Evolutionary conservation across 2,797 vertebrate genomes (phyloP).

Genomic region (Diglossa cyanea): DNA sequence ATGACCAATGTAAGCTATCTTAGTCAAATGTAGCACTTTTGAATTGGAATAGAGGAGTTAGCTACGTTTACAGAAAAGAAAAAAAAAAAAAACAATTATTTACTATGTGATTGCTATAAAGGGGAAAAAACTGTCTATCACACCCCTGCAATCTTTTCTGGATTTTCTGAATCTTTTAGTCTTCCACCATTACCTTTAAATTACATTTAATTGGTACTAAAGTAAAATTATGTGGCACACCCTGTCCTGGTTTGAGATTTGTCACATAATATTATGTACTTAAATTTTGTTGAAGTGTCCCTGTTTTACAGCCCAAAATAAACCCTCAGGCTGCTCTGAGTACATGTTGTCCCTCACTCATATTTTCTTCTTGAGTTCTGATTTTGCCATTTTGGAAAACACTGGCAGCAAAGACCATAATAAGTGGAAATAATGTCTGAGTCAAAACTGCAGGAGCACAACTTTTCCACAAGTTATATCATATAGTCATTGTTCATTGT

Average conservation of each 20-base stretch:
- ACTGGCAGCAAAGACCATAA: not conserved
- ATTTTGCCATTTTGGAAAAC: conserved; percentile 1
- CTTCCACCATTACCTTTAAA: not conserved
- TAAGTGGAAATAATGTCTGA: not conserved
- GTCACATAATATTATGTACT: not conserved
- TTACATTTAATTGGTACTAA: not conserved
- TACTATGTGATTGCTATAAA: not conserved
- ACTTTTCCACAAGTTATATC: not conserved
- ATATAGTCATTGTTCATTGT: not conserved
- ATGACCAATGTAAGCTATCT: not conserved
- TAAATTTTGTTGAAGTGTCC: not conserved
- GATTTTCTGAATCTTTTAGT: not conserved
- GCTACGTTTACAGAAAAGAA: not conserved
- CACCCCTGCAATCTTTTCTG: not conserved
- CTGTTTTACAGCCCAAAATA: not conserved
- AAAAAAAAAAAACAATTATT: not conserved
- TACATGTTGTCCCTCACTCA: not conserved
- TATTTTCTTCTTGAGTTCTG: not conserved
- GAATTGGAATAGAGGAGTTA: not conserved
- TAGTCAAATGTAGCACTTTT: not conserved
- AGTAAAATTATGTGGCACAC: not conserved
- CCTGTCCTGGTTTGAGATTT: not conserved
- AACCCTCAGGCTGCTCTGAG: not conserved
- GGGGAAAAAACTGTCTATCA: not conserved
- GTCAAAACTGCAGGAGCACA: conserved; percentile 9